These are phyloP conservation scores for Eucera pruinosa DNA, from an alignment of 2,888 invertebrate species.

Conservation along the genomic window DNA sequence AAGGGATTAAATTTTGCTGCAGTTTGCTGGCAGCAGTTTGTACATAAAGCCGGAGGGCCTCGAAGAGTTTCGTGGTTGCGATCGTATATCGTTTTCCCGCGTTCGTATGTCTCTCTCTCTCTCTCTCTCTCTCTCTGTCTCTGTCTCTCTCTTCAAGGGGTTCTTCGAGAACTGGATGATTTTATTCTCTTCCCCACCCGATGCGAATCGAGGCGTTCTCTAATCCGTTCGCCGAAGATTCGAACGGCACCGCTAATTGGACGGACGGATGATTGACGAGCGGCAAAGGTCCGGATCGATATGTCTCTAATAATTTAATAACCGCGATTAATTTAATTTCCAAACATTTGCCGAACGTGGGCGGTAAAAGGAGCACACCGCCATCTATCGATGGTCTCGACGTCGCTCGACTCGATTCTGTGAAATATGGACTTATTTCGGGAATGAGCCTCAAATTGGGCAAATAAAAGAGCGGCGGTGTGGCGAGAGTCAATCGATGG, in stretches of 20 bases:
- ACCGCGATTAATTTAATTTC: constrained; percentile 54
- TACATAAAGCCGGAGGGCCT: background rate
- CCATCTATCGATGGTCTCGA: background rate
- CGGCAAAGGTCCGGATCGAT: constrained; percentile 36
- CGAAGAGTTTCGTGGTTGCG: background rate
- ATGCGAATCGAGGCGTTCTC: constrained; percentile 20
- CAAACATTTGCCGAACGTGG: constrained; percentile 32
- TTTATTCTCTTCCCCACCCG: background rate
- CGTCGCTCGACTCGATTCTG: background rate
- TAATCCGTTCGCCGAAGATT: constrained; percentile 28
- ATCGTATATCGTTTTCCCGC: background rate
- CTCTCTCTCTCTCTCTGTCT: too few species aligned
- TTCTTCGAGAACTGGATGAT: too few species aligned
- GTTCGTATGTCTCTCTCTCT: too few species aligned
- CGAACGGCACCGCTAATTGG: constrained; percentile 51
- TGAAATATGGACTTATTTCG: constrained; percentile 44
- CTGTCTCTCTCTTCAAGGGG: too few species aligned
- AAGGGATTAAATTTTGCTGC: constrained; percentile 34
- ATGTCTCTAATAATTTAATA: constrained; percentile 54
- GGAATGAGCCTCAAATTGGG: constrained; percentile 9
- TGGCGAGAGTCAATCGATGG: constrained; percentile 11
- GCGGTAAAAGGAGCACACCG: background rate
- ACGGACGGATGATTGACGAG: constrained; percentile 58
- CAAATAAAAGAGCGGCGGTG: constrained; percentile 9
- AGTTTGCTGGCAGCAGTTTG: constrained; percentile 27